Evolutionary conservation across 2,113 vertebrate species (phyloP).

Genomic region (Solea senegalensis): DNA sequence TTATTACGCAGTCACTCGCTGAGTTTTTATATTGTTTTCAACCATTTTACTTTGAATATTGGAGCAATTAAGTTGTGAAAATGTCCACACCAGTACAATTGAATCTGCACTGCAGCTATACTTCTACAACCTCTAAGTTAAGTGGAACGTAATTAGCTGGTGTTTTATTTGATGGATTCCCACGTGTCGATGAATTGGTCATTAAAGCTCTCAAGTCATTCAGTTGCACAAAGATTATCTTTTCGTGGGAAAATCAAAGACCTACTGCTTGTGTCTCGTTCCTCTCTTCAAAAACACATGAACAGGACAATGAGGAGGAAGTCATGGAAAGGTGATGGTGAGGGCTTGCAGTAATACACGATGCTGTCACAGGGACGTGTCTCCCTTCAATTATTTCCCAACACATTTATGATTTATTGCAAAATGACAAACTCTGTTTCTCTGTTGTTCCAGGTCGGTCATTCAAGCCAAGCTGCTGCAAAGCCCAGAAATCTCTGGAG

Average conservation of each 20-base stretch:
- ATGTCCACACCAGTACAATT: not conserved
- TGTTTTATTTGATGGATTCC: conserved; percentile 13
- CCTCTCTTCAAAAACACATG: not conserved
- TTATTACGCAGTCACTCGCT: not conserved
- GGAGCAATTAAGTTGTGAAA: conserved; percentile 12
- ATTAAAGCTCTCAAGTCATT: conserved; percentile 34
- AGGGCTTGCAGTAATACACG: conserved; percentile 21
- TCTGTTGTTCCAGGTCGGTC: conserved; percentile 85
- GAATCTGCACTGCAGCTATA: conserved; percentile 15
- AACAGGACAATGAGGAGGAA: conserved; percentile 20
- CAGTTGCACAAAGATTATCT: conserved; percentile 1
- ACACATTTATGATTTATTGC: not conserved
- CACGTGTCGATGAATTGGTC: conserved; percentile 3
- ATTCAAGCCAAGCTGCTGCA: conserved; percentile 97
- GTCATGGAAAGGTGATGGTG: conserved; percentile 24
- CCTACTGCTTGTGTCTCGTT: conserved; percentile 1
- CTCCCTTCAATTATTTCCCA: conserved; percentile 9
- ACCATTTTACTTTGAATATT: conserved; percentile 2
- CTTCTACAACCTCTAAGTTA: conserved; percentile 16
- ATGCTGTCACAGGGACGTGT: conserved; percentile 1
- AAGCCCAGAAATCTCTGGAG: conserved; percentile 95
- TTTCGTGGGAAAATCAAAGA: conserved; percentile 34
- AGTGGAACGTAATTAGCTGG: conserved; percentile 19
- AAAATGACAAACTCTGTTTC: conserved; percentile 30
- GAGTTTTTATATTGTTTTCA: not conserved